A percentile compares a stretch with the other conserved stretches of the same genome.
Conservation (phyloP, 2,888 invertebrate species). For the Pimpla rufipes region DNA sequence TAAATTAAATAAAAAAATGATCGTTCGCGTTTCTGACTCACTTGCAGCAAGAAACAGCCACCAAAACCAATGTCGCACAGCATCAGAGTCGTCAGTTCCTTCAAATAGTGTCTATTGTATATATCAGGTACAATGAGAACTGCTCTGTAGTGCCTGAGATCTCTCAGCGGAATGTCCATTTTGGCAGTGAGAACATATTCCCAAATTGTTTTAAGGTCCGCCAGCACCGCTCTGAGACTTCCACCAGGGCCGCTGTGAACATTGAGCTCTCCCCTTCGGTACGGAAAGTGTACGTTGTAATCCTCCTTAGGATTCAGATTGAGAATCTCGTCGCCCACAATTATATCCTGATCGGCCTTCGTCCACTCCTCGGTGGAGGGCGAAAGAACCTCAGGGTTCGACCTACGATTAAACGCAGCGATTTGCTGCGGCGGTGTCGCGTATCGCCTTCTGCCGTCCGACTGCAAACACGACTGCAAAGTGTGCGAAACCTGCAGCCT, state of each 20-base stretch:
- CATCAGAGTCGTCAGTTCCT: constrained; percentile 93
- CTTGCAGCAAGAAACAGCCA: constrained; percentile 93
- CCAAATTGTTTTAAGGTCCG: constrained; percentile 96
- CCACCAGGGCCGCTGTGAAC: constrained; percentile 94
- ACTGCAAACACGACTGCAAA: constrained; percentile 94
- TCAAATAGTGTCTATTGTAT: constrained; percentile 94
- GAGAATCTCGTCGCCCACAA: constrained; percentile 93
- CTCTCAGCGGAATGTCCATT: constrained; percentile 90
- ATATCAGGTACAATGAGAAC: constrained; percentile 96
- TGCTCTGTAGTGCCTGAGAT: constrained; percentile 93
- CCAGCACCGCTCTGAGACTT: constrained; percentile 93
- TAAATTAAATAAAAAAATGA: too few relatives aligned
- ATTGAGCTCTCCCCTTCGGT: constrained; percentile 95
- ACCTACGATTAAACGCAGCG: constrained; percentile 93
- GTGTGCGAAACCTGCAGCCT: constrained; percentile 94
- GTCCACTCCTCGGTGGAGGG: constrained; percentile 88
- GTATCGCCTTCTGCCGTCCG: constrained; percentile 92
- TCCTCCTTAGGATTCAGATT: constrained; percentile 89
- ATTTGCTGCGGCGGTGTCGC: constrained; percentile 96
- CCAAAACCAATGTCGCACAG: constrained; percentile 94
- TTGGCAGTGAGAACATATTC: constrained; percentile 91
- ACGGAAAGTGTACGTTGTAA: constrained; percentile 96
- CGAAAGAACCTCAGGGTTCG: constrained; percentile 89
- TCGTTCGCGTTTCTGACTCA: constrained; percentile 76
- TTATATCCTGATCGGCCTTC: constrained; percentile 88